phyloP scores from a whole-genome alignment of 2,888 invertebrate species.

The Suillia variegata region DNA sequence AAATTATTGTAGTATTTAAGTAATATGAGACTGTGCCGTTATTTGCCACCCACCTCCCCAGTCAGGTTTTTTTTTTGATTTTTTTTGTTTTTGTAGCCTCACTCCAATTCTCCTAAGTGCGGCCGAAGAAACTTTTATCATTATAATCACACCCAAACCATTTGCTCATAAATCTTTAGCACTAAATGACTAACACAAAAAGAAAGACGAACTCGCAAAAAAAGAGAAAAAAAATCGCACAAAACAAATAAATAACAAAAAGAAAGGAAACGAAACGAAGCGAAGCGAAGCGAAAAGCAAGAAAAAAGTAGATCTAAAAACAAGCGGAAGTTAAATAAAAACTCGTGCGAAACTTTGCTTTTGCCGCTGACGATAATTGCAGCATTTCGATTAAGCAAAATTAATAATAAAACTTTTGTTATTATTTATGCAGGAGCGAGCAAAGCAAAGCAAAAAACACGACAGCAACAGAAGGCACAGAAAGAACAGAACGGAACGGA shows the following conservation, averaged over 20 bases:
- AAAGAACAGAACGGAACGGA: not conserved
- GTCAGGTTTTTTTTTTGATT: no score
- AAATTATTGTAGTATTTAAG: no score
- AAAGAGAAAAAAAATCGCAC: conserved; percentile 10
- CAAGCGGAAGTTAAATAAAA: conserved; percentile 7
- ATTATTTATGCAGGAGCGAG: conserved; percentile 16
- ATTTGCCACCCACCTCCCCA: no score
- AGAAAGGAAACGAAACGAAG: conserved; percentile 6
- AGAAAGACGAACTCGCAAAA: no score
- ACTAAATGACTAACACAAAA: not conserved
- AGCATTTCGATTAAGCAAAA: conserved; percentile 50
- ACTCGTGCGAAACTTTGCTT: conserved; percentile 26
- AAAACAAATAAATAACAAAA: no score
- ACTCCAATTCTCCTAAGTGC: no score
- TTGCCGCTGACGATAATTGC: conserved; percentile 47
- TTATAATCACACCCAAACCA: not conserved
- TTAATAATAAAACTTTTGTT: conserved; percentile 44
- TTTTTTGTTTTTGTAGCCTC: no score
- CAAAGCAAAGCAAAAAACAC: not conserved
- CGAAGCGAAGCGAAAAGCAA: conserved; percentile 7
- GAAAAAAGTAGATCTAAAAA: conserved; percentile 10
- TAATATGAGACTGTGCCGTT: no score
- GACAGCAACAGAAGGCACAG: not conserved
- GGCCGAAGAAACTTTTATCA: conserved; percentile 7
- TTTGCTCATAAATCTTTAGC: not conserved